Conservation (phyloP, 2,797 vertebrate genomes). For the Molossus molossus region DNA sequence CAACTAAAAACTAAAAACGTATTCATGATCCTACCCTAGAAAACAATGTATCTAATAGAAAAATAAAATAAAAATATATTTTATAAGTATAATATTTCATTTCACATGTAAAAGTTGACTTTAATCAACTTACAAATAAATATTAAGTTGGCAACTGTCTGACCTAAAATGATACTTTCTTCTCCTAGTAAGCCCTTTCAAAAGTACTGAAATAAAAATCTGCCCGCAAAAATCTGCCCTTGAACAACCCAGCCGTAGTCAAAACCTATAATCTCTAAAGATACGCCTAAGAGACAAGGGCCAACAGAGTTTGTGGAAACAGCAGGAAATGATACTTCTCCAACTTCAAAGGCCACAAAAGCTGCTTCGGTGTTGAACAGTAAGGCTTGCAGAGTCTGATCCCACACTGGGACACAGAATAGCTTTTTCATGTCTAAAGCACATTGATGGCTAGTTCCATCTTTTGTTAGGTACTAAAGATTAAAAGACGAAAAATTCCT, state of each 20-base stretch:
- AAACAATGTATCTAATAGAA: not conserved
- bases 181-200: slow-evolving; percentile 56
- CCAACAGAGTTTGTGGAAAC: not conserved
- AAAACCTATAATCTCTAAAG: not conserved
- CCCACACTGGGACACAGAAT: not conserved
- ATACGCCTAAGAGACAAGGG: not conserved
- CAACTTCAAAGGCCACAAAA: slow-evolving; percentile 20
- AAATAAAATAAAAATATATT: slow-evolving; percentile 43
- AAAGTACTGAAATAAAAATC: slow-evolving; percentile 27
- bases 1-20: slow-evolving; percentile 55
- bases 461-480: slow-evolving; percentile 42
- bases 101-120: not conserved
- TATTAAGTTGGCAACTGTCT: slow-evolving; percentile 44
- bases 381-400: not conserved
- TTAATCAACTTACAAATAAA: slow-evolving; percentile 51
- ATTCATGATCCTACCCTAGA: slow-evolving; percentile 34
- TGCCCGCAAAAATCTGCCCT: not conserved
- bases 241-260: not conserved
- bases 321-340: not conserved
- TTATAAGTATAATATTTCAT: slow-evolving; percentile 35
- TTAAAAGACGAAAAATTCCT: slow-evolving; percentile 28
- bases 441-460: not conserved
- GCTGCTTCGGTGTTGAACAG: not conserved
- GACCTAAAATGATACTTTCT: slow-evolving; percentile 58
- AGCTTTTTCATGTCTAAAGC: not conserved